Evolutionary conservation across 2,888 invertebrate species (phyloP).

Genomic region (Trilocha varians): DNA sequence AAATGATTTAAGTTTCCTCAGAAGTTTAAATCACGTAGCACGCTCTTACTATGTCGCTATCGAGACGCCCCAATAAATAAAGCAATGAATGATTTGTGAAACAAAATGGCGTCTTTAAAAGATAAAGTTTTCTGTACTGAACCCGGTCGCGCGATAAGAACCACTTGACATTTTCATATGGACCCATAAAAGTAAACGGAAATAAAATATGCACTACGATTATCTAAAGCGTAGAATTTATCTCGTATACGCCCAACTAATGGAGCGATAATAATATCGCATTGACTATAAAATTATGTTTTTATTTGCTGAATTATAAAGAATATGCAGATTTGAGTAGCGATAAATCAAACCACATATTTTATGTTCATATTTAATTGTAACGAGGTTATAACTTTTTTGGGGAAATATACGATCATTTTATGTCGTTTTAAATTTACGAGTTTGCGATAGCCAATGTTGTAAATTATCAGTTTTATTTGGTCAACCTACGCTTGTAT

Average conservation of each 20-base stretch:
- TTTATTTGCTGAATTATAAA: not conserved
- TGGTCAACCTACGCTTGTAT: not conserved
- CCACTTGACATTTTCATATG: not conserved
- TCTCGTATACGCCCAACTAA: not conserved
- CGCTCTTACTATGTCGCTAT: conserved; percentile 41
- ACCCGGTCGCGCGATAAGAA: not conserved
- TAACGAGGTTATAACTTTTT: not conserved
- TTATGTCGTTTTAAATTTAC: not conserved
- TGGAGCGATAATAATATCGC: not conserved
- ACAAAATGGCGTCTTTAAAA: conserved; percentile 20
- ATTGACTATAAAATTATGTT: not conserved
- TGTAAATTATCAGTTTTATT: not conserved
- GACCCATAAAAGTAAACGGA: not conserved
- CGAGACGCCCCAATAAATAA: conserved; percentile 28
- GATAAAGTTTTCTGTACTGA: conserved; percentile 11
- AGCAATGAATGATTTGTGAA: conserved; percentile 25
- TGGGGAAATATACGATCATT: not conserved
- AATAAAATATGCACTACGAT: not conserved
- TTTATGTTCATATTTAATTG: not conserved
- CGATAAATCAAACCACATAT: not conserved
- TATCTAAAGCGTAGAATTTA: not conserved
- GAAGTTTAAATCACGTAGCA: conserved; percentile 22
- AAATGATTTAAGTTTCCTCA: conserved; percentile 44
- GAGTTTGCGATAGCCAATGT: not conserved
- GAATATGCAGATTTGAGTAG: no score